phyloP scores from a whole-genome alignment of 2,888 invertebrate genomes.

The Conomelus anceps region DNA sequence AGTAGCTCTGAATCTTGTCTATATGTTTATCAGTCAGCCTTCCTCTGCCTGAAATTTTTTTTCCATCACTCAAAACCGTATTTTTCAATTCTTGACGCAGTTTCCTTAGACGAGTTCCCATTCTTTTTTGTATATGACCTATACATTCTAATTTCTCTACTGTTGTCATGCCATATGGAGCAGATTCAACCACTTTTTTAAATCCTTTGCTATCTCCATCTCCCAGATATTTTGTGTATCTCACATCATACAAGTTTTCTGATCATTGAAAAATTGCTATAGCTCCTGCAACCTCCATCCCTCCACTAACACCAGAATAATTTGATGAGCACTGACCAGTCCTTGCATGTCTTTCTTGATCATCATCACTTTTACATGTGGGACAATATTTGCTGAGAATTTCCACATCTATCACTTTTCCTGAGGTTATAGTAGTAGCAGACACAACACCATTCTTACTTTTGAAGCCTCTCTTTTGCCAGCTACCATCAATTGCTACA shows the following conservation, averaged over 20 bases:
- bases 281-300: conserved; percentile 14
- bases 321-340: neutral
- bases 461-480: neutral
- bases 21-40: neutral
- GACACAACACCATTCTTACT: conserved; percentile 14
- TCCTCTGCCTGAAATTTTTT: neutral
- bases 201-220: no score
- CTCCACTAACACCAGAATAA: no score
- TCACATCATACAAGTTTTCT: neutral
- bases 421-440: conserved; percentile 21
- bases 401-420: conserved; percentile 20
- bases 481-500: neutral
- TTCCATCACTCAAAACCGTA: neutral
- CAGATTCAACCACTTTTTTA: neutral
- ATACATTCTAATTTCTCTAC: neutral
- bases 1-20: neutral
- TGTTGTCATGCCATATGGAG: neutral
- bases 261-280: conserved; percentile 6
- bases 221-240: conserved; percentile 14
- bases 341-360: neutral
- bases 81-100: neutral
- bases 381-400: conserved; percentile 20
- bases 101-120: neutral
- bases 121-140: neutral
- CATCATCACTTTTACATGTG: neutral